These are phyloP conservation scores for Chironomus tepperi DNA, from an alignment of 1,140 invertebrate genomes.

Conservation along the genomic window DNA sequence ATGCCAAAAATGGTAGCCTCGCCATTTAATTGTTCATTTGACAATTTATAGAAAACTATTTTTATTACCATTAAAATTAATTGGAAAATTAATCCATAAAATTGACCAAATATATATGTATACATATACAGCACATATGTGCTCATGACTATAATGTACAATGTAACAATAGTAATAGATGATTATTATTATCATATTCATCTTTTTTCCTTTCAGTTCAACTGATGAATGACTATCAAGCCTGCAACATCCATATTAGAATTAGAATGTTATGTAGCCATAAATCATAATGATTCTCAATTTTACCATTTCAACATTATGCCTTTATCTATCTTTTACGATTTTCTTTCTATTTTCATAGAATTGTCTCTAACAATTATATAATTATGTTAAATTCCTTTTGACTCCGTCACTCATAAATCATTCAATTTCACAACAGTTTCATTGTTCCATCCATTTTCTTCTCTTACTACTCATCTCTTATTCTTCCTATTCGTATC, in stretches of 20 bases:
- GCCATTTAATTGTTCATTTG: no score
- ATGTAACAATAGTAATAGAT: not conserved
- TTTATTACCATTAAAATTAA: no score
- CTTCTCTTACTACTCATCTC: not conserved
- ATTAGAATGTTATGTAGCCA: slow-evolving; percentile 8
- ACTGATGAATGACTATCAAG: no score
- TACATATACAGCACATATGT: no score
- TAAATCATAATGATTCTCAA: slow-evolving; percentile 14
- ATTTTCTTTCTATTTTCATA: not conserved
- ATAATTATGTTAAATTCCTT: slow-evolving; percentile 15
- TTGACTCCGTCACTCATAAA: slow-evolving; percentile 6
- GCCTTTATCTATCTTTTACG: not conserved
- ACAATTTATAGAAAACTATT: no score
- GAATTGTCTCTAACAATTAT: slow-evolving; percentile 9
- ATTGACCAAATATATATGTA: no score
- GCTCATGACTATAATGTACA: no score
- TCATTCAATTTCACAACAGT: slow-evolving; percentile 13
- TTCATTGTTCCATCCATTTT: slow-evolving; percentile 13
- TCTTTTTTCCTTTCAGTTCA: not conserved
- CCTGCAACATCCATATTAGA: not conserved
- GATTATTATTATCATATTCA: slow-evolving; percentile 2
- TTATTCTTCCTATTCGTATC: not conserved
- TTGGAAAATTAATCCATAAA: no score
- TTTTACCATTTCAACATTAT: slow-evolving; percentile 4
- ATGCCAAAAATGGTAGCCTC: no score